Evolutionary conservation across 2,797 vertebrate species (phyloP).

Genomic region (Halcyon badia): DNA sequence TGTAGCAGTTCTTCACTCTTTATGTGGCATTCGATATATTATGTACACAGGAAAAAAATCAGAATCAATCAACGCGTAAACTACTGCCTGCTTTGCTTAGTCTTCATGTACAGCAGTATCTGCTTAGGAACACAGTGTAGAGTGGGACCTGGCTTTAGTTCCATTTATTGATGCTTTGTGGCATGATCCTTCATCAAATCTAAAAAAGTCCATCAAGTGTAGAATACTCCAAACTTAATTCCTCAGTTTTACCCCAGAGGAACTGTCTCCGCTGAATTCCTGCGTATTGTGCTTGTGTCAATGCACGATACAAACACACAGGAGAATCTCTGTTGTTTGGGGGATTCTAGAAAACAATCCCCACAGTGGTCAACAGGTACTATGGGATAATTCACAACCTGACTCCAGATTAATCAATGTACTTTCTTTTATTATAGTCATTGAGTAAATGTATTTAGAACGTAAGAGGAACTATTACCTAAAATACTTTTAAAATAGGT

Average conservation of each 20-base stretch:
- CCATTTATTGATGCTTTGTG: neutral
- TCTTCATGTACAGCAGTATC: neutral
- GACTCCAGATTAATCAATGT: neutral
- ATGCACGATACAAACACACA: neutral
- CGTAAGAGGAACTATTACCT: neutral
- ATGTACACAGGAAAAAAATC: neutral
- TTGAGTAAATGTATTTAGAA: neutral
- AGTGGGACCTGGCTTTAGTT: neutral
- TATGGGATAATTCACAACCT: neutral
- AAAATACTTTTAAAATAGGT: neutral
- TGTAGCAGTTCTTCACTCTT: neutral
- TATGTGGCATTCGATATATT: neutral
- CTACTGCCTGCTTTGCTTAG: neutral
- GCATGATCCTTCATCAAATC: neutral
- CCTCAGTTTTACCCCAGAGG: neutral
- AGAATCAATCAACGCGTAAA: neutral
- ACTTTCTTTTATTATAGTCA: neutral
- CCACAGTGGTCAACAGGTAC: neutral
- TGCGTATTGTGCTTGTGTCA: neutral
- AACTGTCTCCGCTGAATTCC: neutral
- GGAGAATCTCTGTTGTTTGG: neutral
- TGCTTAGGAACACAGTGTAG: neutral
- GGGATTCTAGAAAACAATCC: neutral
- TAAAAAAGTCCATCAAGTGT: neutral
- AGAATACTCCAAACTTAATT: neutral